Evolutionary conservation across 2,113 vertebrate species (phyloP), one percentile per base, ranked within the genome.

Genomic region (Rhinolophus ferrumequinum): DNA sequence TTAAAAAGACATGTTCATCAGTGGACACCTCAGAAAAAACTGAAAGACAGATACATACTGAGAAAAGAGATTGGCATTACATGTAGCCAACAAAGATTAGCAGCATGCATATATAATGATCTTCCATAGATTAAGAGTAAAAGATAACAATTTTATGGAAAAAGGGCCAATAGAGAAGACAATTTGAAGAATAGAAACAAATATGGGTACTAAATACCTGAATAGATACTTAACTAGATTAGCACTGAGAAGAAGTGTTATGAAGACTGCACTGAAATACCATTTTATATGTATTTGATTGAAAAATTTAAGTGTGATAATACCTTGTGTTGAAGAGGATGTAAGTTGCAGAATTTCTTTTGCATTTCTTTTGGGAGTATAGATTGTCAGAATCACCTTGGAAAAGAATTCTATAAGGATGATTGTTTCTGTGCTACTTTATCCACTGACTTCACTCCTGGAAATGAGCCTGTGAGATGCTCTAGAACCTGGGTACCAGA

Each of bases 171-270:
- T 52, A 35, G 10, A 47, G 8, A 67, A 84, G 6, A 0, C 26
- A 52, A 64, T 79, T 64, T 10, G 52, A 93, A 92, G 58, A 80
- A 47, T 35, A 73, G n/a, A 85, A 93, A 93, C 24, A 81, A 81
- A 38, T 35, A 24, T 30, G 6, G 1, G 28, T 76, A 38, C 44
- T 75, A 83, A 94, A 50, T 6, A 66, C 30, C 38, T 54, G 67
- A 93, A 72, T n/a, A 60, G 1, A 35, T 85, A 18, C 8, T 92
- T 54, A 76, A 26, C 9, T 75, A 87, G 35, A n/a, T 56, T 94
- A 50, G 26, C 66, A 66, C 54, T 73, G 28, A 87, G 69, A 77
- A n/a, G 2, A 77, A n/a, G 2, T 52, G 56, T 62, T 85, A 56
- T 88, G 35, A 73, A 83, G 58, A 79, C 24, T 54, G 3, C 8